Conservation (phyloP, 2,888 invertebrate species). For the Yponomeuta sedellus region DNA sequence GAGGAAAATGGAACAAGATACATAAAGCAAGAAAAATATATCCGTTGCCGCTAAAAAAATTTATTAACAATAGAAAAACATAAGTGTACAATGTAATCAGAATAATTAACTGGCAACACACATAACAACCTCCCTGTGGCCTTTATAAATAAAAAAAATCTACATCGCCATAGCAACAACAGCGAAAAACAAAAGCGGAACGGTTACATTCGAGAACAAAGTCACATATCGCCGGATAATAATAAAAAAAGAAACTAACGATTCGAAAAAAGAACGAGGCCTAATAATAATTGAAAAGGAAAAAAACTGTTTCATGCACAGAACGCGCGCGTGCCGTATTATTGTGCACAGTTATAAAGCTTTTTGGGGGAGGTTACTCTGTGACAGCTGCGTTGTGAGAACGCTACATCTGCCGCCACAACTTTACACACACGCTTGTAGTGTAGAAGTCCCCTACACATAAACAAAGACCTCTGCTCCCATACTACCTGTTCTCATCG, state of each 20-base stretch:
- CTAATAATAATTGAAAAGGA: conserved; percentile 51
- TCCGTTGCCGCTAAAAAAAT: background rate
- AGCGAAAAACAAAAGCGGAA: conserved; percentile 6
- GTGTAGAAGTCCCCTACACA: conserved; percentile 22
- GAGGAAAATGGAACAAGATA: background rate
- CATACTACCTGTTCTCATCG: background rate
- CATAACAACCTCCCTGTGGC: too few species aligned
- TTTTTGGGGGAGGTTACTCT: conserved; percentile 38
- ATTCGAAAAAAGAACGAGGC: conserved; percentile 20
- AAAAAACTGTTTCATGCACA: conserved; percentile 50
- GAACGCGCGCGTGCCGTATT: conserved; percentile 58
- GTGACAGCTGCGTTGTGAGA: conserved; percentile 61
- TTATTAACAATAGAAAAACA: background rate
- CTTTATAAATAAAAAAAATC: background rate
- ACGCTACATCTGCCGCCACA: conserved; percentile 63
- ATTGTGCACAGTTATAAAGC: conserved; percentile 33
- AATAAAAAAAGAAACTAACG: conserved; percentile 30
- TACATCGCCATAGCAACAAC: background rate
- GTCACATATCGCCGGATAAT: conserved; percentile 4
- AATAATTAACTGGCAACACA: background rate
- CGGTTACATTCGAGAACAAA: background rate
- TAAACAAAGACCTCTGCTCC: conserved; percentile 20
- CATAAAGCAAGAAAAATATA: background rate
- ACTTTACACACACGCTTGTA: conserved; percentile 33
- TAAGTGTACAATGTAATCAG: background rate